These are phyloP conservation scores for Machimus atricapillus DNA, from an alignment of 2,888 invertebrate genomes.

Conservation along the genomic window DNA sequence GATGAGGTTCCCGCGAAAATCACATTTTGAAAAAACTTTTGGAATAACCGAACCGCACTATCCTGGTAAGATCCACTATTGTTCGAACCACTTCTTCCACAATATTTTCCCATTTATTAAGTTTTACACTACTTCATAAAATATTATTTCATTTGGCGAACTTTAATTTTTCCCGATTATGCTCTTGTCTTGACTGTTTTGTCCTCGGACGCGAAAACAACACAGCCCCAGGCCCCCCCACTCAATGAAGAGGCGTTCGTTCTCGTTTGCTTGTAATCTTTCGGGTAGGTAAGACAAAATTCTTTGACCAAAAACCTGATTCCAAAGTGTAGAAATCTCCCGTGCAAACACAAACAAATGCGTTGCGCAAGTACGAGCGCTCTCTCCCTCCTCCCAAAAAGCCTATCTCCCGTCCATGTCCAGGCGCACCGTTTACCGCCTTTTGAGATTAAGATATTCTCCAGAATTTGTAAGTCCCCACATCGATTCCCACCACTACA, in stretches of 20 bases:
- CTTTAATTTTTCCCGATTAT: background rate
- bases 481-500: background rate
- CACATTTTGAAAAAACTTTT: background rate
- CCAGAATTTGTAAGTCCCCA: background rate
- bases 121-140: background rate
- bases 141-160: background rate
- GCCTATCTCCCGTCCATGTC: background rate
- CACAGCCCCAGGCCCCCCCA: background rate
- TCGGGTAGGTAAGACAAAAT: conserved; percentile 24
- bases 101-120: background rate
- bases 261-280: background rate
- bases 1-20: background rate
- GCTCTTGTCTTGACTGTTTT: background rate
- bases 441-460: background rate
- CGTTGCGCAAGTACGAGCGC: conserved; percentile 29
- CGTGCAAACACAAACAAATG: conserved; percentile 34
- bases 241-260: background rate
- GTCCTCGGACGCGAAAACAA: background rate
- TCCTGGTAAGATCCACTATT: background rate
- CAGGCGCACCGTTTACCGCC: background rate
- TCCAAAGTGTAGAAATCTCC: conserved; percentile 18
- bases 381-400: background rate
- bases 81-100: background rate
- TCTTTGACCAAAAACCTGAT: conserved; percentile 38
- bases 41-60: background rate